phyloP scores from a whole-genome alignment of 2,113 vertebrate species.

The Callipepla squamata region DNA sequence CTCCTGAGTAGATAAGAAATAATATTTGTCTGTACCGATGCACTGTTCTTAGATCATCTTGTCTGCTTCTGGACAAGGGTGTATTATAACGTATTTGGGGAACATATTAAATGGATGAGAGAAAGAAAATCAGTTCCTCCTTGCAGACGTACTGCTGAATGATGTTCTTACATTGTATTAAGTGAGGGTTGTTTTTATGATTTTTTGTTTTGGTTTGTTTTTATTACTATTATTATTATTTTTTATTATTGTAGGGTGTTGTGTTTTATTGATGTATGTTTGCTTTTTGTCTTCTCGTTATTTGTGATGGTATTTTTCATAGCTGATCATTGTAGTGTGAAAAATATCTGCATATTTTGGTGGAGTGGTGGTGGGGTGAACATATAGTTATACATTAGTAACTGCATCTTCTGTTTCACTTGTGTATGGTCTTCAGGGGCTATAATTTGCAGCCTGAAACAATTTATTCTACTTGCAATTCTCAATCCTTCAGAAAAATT shows the following conservation, averaged over 20 bases:
- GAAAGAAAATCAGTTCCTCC: neutral
- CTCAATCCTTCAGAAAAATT: neutral
- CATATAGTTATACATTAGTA: neutral
- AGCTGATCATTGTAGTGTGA: neutral
- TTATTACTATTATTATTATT: neutral
- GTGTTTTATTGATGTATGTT: no score
- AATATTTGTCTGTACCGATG: neutral
- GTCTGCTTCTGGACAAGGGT: neutral
- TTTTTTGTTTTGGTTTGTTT: neutral
- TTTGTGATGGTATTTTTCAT: neutral
- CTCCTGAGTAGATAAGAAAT: neutral
- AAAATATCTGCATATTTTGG: neutral
- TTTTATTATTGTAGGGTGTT: neutral
- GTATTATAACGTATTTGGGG: neutral
- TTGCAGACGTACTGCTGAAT: neutral
- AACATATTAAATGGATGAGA: neutral
- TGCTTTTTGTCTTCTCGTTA: neutral
- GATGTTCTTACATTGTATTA: neutral
- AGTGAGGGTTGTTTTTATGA: fast-evolving
- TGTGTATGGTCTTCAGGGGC: neutral
- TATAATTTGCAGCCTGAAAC: neutral
- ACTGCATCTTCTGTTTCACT: neutral
- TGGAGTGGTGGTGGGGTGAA: neutral
- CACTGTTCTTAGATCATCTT: fast-evolving
- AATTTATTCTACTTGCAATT: neutral